phyloP scores from a whole-genome alignment of 1,140 invertebrate genomes.

The Coelopa frigida region DNA sequence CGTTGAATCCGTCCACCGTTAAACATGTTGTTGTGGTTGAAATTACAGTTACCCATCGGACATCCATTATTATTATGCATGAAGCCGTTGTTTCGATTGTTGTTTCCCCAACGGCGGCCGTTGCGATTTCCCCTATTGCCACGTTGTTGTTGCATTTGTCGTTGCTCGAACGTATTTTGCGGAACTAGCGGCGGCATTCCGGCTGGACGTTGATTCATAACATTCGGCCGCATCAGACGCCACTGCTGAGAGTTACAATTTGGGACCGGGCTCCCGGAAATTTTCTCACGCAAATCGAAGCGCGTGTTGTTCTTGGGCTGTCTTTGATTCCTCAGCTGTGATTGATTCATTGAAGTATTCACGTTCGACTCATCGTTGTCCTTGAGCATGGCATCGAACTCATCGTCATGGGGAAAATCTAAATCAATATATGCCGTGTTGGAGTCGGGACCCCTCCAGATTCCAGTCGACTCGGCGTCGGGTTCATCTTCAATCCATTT shows the following conservation, averaged over 20 bases:
- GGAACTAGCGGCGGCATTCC: slow-evolving; percentile 14
- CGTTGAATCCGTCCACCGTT: slow-evolving; percentile 5
- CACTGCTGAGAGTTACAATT: slow-evolving; percentile 9
- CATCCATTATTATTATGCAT: no score
- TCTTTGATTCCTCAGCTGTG: neutral
- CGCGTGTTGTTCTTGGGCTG: neutral
- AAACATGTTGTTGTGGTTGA: neutral
- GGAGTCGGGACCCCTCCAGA: slow-evolving; percentile 7
- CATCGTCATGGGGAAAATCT: neutral
- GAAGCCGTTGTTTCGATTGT: no score
- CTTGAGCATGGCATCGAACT: slow-evolving; percentile 6
- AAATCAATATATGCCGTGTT: slow-evolving; percentile 8
- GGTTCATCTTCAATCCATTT: neutral
- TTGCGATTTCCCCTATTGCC: no score
- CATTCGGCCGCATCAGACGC: slow-evolving; percentile 17
- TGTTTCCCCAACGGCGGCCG: no score
- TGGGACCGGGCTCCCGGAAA: neutral
- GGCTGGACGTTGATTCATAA: slow-evolving; percentile 12
- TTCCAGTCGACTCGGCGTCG: slow-evolving; percentile 4
- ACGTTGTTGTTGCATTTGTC: neutral
- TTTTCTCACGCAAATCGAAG: slow-evolving; percentile 12
- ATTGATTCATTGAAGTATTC: neutral
- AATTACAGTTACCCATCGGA: neutral
- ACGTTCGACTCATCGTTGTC: slow-evolving; percentile 1
- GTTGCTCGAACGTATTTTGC: slow-evolving; percentile 1